phyloP scores from a whole-genome alignment of 2,797 vertebrate species.

The Antennarius maculatus region DNA sequence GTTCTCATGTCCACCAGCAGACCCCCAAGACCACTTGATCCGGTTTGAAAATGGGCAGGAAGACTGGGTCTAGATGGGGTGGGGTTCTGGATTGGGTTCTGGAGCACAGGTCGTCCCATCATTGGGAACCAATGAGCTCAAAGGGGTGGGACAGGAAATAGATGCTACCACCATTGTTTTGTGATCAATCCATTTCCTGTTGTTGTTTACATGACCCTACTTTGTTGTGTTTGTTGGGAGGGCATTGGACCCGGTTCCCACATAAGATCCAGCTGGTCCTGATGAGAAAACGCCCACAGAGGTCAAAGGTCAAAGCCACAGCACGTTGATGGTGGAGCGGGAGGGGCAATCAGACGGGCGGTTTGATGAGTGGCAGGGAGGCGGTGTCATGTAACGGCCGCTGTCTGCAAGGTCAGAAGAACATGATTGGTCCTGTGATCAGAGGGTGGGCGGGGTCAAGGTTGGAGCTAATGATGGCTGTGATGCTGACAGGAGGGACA shows the following conservation, averaged over 20 bases:
- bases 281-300: neutral
- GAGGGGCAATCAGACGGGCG: slow-evolving; percentile 3
- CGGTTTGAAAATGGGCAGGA: too few relatives aligned
- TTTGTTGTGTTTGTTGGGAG: too few relatives aligned
- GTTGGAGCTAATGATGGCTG: slow-evolving; percentile 20
- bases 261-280: neutral
- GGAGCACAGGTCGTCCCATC: too few relatives aligned
- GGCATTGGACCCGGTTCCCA: too few relatives aligned
- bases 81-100: too few relatives aligned
- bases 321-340: neutral
- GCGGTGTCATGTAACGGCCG: slow-evolving; percentile 43
- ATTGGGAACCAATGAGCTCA: neutral
- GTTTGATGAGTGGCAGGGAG: slow-evolving; percentile 55
- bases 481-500: neutral
- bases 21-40: too few relatives aligned
- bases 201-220: too few relatives aligned
- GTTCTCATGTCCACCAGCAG: too few relatives aligned
- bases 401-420: slow-evolving; percentile 60
- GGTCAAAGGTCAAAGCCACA: slow-evolving; percentile 54
- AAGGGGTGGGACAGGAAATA: neutral
- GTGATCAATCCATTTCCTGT: too few relatives aligned
- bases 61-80: too few relatives aligned
- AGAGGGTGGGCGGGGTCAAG: slow-evolving; percentile 58
- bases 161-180: neutral
- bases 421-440: slow-evolving; percentile 57